Percentiles rank a stretch among this genome's conserved stretches.
Conservation (phyloP, 2,888 invertebrate species). For the Germaria angustata region DNA sequence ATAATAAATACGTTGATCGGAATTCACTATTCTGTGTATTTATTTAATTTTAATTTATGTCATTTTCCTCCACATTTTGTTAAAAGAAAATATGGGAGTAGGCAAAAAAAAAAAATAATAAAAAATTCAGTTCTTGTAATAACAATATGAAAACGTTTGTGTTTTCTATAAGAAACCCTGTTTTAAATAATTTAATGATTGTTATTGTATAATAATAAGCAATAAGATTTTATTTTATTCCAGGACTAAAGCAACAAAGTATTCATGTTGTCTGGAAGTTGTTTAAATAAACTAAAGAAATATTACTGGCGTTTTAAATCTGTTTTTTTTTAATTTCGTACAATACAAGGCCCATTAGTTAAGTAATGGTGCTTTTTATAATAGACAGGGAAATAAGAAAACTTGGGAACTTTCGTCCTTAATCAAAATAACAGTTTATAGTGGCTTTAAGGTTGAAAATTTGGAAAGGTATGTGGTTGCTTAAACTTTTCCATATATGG, state of each 20-base stretch:
- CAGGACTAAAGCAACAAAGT: not conserved
- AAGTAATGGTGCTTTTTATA: too few relatives aligned
- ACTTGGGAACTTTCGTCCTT: too few relatives aligned
- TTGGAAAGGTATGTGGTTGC: too few relatives aligned
- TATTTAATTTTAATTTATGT: constrained; percentile 24
- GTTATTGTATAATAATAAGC: not conserved
- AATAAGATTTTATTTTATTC: not conserved
- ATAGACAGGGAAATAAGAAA: too few relatives aligned
- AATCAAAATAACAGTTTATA: too few relatives aligned
- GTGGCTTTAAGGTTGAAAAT: too few relatives aligned
- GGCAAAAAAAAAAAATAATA: not conserved
- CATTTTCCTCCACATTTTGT: not conserved
- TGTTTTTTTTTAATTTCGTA: too few relatives aligned
- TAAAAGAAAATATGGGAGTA: not conserved
- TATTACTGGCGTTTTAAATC: not conserved
- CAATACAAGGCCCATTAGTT: too few relatives aligned
- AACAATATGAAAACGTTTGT: not conserved
- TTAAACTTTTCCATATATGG: too few relatives aligned
- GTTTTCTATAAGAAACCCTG: not conserved
- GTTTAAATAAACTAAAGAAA: not conserved
- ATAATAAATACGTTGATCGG: not conserved
- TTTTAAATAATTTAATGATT: not conserved
- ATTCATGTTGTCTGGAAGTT: not conserved
- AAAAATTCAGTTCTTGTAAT: not conserved
- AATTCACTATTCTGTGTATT: not conserved